Evolutionary conservation across 35 echinoderm and acorn worm genomes (phyloP).

Genomic region (Stichopus chloronotus): DNA sequence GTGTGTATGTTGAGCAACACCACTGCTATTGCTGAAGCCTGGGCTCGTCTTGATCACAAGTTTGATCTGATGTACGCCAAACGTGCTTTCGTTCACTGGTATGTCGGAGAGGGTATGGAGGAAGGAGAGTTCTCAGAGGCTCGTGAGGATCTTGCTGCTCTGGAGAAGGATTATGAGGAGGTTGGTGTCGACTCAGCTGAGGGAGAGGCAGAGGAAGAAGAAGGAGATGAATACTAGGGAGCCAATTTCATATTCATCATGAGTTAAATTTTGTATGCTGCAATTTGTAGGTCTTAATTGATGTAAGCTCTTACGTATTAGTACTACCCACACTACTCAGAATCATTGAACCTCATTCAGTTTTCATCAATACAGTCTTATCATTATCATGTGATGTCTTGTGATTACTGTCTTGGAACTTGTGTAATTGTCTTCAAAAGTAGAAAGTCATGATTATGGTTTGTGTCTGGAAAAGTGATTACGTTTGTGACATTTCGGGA

Average conservation of each 20-base stretch:
- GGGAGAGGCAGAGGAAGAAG: constrained; percentile 61
- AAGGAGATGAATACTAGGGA: constrained; percentile 57
- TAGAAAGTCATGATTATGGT: no score
- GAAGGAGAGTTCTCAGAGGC: constrained; percentile 78
- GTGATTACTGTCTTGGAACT: no score
- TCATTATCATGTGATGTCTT: no score
- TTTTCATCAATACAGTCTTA: no score
- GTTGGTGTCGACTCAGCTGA: constrained; percentile 65
- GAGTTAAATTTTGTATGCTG: neutral
- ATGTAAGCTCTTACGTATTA: no score
- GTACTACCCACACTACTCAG: no score
- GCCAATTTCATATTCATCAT: neutral
- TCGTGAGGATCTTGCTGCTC: no score
- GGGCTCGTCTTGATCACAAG: neutral
- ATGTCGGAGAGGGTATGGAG: constrained; percentile 87
- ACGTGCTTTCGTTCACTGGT: constrained; percentile 79
- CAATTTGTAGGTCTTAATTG: neutral
- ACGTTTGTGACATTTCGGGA: no score
- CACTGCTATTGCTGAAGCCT: constrained; percentile 73
- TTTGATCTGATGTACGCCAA: no score
- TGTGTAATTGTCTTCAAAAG: no score
- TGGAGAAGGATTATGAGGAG: constrained; percentile 82
- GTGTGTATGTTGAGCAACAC: neutral
- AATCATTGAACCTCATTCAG: no score
- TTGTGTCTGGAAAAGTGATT: no score